A percentile compares a stretch with the other conserved stretches of the same genome.
phyloP scores from a whole-genome alignment of 2,113 vertebrate genomes.

The Ammodytes marinus region DNA sequence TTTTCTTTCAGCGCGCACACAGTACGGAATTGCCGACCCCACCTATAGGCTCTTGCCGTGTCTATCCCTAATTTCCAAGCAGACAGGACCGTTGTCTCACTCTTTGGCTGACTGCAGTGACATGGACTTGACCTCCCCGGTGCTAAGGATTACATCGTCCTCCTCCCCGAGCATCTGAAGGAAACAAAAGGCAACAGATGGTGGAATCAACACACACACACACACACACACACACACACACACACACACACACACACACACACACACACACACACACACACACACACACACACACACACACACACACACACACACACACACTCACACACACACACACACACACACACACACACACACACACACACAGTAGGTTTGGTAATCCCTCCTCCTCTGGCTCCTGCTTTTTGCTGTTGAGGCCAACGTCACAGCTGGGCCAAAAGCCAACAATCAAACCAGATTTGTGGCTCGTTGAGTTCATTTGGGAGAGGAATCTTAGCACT shows the following conservation, averaged over 20 bases:
- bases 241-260: too few relatives aligned
- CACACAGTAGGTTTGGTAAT: conserved; percentile 39
- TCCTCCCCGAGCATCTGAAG: conserved; percentile 27
- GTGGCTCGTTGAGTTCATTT: conserved; percentile 14
- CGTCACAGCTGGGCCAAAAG: conserved; percentile 38
- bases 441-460: conserved; percentile 52
- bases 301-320: too few relatives aligned
- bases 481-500: conserved; percentile 1
- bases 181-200: conserved; percentile 71
- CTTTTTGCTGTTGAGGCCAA: conserved; percentile 20
- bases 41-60: not conserved
- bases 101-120: conserved; percentile 7
- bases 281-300: too few relatives aligned
- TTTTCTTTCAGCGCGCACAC: too few relatives aligned
- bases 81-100: not conserved
- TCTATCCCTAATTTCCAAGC: not conserved
- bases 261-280: too few relatives aligned
- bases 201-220: conserved; percentile 25
- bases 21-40: too few relatives aligned
- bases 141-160: conserved; percentile 31
- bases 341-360: too few relatives aligned
- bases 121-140: conserved; percentile 53
- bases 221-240: too few relatives aligned
- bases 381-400: conserved; percentile 20
- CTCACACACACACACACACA: too few relatives aligned